Conservation (phyloP, 1,140 invertebrate species). For the Drosophila melanogaster region Release_6_plus_ISO1_MT NT_037436.4:4785501-4786000, state of each 20-base stretch:
- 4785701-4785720: constrained; percentile 42
- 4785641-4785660: constrained; percentile 71
- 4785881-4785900: background rate
- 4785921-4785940: constrained; percentile 7
- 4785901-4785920: background rate
- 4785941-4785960: constrained; percentile 46
- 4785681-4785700: constrained; percentile 70
- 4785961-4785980: constrained; percentile 45
- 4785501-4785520: constrained; percentile 33
- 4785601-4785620: constrained; percentile 44
- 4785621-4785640: constrained; percentile 53
- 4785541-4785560: constrained; percentile 80
- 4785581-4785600: constrained; percentile 79
- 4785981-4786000: constrained; percentile 58
- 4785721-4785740: constrained; percentile 15
- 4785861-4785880: background rate
- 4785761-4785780: too few relatives aligned
- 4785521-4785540: constrained; percentile 76
- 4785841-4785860: too few relatives aligned
- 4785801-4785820: too few relatives aligned
- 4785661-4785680: constrained; percentile 79
- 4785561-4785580: constrained; percentile 84
- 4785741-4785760: background rate
- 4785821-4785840: too few relatives aligned
- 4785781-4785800: too few relatives aligned